Conservation (phyloP, 2,113 vertebrate genomes). For the Candoia aspera region DNA sequence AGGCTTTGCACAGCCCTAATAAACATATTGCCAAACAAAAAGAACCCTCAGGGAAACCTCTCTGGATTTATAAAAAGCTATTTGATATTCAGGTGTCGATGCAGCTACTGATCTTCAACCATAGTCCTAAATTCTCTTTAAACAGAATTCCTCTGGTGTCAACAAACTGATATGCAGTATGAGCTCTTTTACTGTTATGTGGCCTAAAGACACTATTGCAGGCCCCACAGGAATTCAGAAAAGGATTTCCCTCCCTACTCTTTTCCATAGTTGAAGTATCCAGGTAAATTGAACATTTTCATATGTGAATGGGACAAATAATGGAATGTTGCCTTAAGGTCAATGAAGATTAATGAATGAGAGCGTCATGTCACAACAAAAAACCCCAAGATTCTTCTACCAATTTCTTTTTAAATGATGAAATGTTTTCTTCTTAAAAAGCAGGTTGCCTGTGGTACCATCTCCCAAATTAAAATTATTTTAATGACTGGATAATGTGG, state of each 20-base stretch:
- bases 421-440: slow-evolving; percentile 33
- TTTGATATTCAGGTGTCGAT: not conserved
- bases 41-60: not conserved
- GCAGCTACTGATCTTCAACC: not conserved
- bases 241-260: not conserved
- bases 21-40: not conserved
- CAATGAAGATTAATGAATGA: not conserved
- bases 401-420: slow-evolving; percentile 22
- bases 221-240: slow-evolving; percentile 22
- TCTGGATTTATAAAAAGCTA: not conserved
- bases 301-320: slow-evolving; percentile 1
- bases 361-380: slow-evolving; percentile 9
- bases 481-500: slow-evolving; percentile 24
- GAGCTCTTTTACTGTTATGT: not conserved
- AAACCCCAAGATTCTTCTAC: not conserved
- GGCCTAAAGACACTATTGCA: not conserved
- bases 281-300: slow-evolving; percentile 21
- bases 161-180: not conserved
- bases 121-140: not conserved
- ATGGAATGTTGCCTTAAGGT: not conserved
- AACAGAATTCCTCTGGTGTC: not conserved
- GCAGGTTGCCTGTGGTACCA: slow-evolving; percentile 30
- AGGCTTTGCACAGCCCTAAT: not conserved
- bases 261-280: not conserved
- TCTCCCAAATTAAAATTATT: slow-evolving; percentile 47